A percentile compares a stretch with the other conserved stretches of the same genome.
phyloP scores from a whole-genome alignment of 2,797 vertebrate species.

The Paguma larvata region DNA sequence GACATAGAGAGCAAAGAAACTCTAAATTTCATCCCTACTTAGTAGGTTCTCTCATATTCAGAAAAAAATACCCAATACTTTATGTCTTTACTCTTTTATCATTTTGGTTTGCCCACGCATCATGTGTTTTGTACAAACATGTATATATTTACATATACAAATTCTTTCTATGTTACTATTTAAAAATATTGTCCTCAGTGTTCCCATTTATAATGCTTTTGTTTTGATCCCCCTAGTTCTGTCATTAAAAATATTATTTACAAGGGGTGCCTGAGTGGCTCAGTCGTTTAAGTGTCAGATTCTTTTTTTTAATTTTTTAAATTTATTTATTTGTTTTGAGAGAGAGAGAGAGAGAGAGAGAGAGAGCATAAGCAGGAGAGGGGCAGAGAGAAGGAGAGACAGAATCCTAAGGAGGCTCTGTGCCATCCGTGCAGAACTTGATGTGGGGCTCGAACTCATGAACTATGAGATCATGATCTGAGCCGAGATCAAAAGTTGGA shows the following conservation, averaged over 20 bases:
- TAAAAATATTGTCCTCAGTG: background rate
- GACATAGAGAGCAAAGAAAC: background rate
- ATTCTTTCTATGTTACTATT: constrained; percentile 15
- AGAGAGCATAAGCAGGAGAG: too few species aligned
- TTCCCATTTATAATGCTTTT: background rate
- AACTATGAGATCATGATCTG: too few species aligned
- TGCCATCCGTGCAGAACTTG: too few species aligned
- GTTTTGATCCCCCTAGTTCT: background rate
- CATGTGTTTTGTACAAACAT: background rate
- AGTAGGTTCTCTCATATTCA: background rate
- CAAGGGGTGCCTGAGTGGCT: background rate
- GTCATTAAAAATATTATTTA: constrained; percentile 8
- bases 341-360: too few species aligned
- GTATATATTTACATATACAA: background rate
- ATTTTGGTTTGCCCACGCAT: background rate
- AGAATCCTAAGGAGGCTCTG: too few species aligned
- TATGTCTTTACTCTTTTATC: background rate
- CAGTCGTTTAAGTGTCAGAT: too few species aligned
- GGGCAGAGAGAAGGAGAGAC: too few species aligned
- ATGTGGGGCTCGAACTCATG: too few species aligned
- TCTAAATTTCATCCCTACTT: background rate
- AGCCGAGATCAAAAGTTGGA: too few species aligned
- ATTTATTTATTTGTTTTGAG: too few species aligned
- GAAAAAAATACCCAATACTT: background rate
- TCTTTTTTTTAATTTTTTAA: too few species aligned